These are phyloP conservation scores for Meriones unguiculatus DNA, from an alignment of 2,113 vertebrate genomes.

Conservation along the genomic window DNA sequence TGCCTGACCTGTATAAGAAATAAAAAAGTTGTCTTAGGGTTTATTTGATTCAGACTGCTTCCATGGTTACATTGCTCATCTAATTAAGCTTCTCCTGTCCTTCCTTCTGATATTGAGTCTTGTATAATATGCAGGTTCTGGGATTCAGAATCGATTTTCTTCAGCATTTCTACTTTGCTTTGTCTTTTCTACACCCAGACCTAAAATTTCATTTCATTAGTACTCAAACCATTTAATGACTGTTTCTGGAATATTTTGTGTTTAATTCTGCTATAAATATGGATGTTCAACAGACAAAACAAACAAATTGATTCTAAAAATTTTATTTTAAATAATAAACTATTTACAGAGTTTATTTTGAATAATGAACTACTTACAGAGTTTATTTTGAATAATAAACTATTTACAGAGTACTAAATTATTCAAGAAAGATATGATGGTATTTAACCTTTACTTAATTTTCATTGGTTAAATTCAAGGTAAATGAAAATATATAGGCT, in stretches of 20 bases:
- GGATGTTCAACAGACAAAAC: constrained; percentile 32
- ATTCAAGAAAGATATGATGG: not conserved
- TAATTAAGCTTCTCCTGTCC: not conserved
- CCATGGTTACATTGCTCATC: fast-evolving
- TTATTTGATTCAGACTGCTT: constrained; percentile 54
- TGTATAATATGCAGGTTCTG: not conserved
- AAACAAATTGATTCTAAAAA: constrained; percentile 30
- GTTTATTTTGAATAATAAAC: constrained; percentile 36
- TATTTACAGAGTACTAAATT: not conserved
- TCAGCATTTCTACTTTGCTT: not conserved
- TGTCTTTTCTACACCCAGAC: not conserved
- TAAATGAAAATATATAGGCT: not conserved
- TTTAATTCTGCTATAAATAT: constrained; percentile 29
- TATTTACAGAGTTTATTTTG: not conserved
- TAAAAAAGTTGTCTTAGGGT: not conserved
- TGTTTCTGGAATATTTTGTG: not conserved
- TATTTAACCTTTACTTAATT: constrained; percentile 52
- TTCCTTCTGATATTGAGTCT: not conserved
- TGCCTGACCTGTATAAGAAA: not conserved
- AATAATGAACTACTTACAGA: not conserved
- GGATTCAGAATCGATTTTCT: not conserved
- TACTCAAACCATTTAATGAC: not conserved
- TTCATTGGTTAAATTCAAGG: constrained; percentile 30
- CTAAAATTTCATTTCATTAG: constrained; percentile 17
- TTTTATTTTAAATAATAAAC: constrained; percentile 34